These are phyloP conservation scores for Litoditis marina DNA, from an alignment of 2,888 invertebrate genomes.

Conservation along the genomic window DNA sequence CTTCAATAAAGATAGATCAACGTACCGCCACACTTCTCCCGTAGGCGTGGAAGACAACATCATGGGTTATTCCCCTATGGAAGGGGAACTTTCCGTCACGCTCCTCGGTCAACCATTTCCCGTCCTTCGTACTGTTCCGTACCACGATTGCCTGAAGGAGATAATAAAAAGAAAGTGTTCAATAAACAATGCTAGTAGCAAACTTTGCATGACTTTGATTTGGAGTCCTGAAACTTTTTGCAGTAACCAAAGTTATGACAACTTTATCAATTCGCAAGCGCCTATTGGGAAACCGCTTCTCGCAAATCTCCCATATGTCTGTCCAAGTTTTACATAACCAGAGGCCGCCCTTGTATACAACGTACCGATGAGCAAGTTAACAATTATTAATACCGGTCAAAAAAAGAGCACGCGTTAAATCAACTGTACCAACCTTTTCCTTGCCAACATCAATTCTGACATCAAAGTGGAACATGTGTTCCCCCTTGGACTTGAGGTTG, in stretches of 20 bases:
- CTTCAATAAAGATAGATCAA: background rate
- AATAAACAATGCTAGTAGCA: too few relatives aligned
- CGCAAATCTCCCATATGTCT: too few relatives aligned
- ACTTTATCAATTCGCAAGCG: too few relatives aligned
- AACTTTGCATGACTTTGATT: too few relatives aligned
- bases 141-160: conserved; percentile 45
- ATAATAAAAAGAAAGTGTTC: too few relatives aligned
- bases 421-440: conserved; percentile 20
- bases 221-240: too few relatives aligned
- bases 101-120: conserved; percentile 50
- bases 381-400: too few relatives aligned
- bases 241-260: too few relatives aligned
- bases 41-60: conserved; percentile 42
- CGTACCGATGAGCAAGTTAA: too few relatives aligned
- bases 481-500: conserved; percentile 38
- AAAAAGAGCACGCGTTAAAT: background rate
- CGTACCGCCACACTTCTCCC: conserved; percentile 38
- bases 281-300: too few relatives aligned
- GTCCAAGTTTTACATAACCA: too few relatives aligned
- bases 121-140: conserved; percentile 43
- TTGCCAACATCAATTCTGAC: conserved; percentile 46
- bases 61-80: conserved; percentile 48
- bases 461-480: conserved; percentile 51
- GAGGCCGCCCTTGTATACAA: too few relatives aligned
- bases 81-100: conserved; percentile 49